Evolutionary conservation across 37 sponge, comb jelly and placozoan species (phyloP).

Genomic region (Ephydatia muelleri): DNA sequence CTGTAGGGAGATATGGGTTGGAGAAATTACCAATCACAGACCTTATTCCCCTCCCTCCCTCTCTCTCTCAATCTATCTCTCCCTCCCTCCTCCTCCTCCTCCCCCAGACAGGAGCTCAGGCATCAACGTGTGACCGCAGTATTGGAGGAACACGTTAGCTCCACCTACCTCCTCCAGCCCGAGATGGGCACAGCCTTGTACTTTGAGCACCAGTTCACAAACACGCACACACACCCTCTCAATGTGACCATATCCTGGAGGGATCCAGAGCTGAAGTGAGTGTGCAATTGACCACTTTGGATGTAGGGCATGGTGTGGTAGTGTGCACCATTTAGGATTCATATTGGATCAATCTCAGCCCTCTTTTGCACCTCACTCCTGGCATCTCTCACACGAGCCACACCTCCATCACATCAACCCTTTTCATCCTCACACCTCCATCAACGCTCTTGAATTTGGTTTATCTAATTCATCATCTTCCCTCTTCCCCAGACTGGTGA

Average conservation of each 20-base stretch:
- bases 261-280: conserved; percentile 32
- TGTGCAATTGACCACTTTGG: neutral
- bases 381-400: too few relatives aligned
- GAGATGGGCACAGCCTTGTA: conserved; percentile 19
- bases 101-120: conserved; percentile 22
- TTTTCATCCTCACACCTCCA: too few relatives aligned
- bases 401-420: neutral
- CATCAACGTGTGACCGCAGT: conserved; percentile 11
- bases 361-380: too few relatives aligned
- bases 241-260: conserved; percentile 28
- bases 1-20: too few relatives aligned
- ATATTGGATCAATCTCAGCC: too few relatives aligned
- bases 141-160: conserved; percentile 26
- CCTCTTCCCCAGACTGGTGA: conserved; percentile 28
- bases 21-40: too few relatives aligned
- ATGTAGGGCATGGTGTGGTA: neutral
- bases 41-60: neutral
- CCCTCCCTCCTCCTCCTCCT: neutral
- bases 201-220: conserved; percentile 41
- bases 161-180: conserved; percentile 17
- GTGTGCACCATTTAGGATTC: neutral
- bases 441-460: too few relatives aligned
- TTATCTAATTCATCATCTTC: too few relatives aligned
- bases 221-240: conserved; percentile 33
- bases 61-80: neutral